Evolutionary conservation across 2,888 invertebrate species (phyloP), one percentile per base, ranked within the genome.

Genomic region (Glaucopsyche alexis): DNA sequence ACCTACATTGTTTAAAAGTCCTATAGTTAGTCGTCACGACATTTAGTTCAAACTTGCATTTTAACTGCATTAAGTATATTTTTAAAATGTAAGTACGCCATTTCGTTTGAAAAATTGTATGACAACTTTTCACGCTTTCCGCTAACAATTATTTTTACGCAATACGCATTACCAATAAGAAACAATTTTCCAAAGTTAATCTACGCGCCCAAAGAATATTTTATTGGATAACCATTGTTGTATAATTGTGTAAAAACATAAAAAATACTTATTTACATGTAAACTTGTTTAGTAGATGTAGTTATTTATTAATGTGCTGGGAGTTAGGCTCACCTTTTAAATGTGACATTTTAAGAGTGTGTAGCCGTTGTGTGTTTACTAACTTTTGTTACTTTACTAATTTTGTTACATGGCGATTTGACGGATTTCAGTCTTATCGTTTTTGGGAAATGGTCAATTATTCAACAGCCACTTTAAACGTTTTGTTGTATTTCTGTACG

Each of bases 131-230:
- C 42, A 66, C 66, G 66, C 66, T 66, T 42, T 66, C 4, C 11
- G n/a, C 29, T 72, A 72, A 72, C 72, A 65, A 45, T 47, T 71
- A 45, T 71, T 42, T 71, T 45, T 71, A 71, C 71, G 71, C 78
- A 76, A 65, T 42, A 50, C 73, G 29, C 13, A 60, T 52, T 70
- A 75, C 67, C 74, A 38, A 49, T 72, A 72, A 66, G 66, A 49
- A 42, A 66, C 66, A 72, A 49, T 69, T 49, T 74, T 86, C 91
- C 91, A 91, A 92, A 92, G 92, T 89, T 89, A 84, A 87, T 87
- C 87, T 85, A 87, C 81, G 87, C 85, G 85, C 78, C 92, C 92
- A 93, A 92, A 93, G 92, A 92, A 83, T 91, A 91, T 88, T 87
- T 87, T 86, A 90, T 87, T 84, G 84, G 86, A 84, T 85, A 84